Evolutionary conservation across 2,888 invertebrate genomes (phyloP), one percentile per base, ranked within the genome.

Genomic region (Plagodis pulveraria): DNA sequence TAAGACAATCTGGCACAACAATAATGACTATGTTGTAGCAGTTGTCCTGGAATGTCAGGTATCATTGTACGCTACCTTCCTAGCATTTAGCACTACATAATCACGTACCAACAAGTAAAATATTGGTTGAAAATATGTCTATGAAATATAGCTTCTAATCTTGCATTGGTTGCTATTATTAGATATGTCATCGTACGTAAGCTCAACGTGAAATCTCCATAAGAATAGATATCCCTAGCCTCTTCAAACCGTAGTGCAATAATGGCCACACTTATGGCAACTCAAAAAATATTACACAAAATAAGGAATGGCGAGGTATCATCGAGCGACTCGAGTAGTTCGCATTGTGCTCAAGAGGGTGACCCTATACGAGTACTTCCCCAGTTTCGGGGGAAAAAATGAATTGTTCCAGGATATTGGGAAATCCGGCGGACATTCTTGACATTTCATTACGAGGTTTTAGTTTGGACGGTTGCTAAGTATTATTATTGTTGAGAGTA

Each of bases 351-450:
- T 65, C 62, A 49, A 51, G 67, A 70, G 73, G 55, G 56, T 56
- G 60, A 52, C 60, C 60, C 49, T 48, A 52, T 41, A 45, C 44
- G 41, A 56, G 51, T 51, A 52, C 70, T 74, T 72, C 77, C 79
- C 78, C 72, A 78, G 73, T 77, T 80, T 76, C 70, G 67, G 77
- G 78, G 69, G 74, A 80, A 84, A n/a, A 83, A 82, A 82, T 78
- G 79, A 76, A 86, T 84, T 81, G 76, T 76, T 74, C 67, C 60
- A 76, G 72, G 71, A 72, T 69, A 84, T 82, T 78, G 73, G 70
- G 67, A 74, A 64, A 65, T 56, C 65, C 65, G 56, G 48, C 33
- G 66, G 73, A 76, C 75, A 78, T 80, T 79, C 80, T 80, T 74
- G 73, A 79, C 69, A 66, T 69, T 77, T 70, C 74, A 77, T 78